Evolutionary conservation across 2,888 invertebrate species (phyloP).

Genomic region (Drosophila austrosaltans): DNA sequence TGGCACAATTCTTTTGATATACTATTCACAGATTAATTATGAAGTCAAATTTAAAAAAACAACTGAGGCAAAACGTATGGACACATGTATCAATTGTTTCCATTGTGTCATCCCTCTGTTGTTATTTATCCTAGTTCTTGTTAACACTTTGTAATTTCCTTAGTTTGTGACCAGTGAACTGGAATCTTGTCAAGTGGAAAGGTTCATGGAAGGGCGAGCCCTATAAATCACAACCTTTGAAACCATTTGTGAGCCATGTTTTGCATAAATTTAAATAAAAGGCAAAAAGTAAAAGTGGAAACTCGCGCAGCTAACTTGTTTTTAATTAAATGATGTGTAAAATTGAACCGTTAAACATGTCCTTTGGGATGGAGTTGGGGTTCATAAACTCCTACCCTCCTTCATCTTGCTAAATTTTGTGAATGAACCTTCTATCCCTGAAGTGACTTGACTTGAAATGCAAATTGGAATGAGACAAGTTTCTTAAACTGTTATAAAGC

Average conservation of each 20-base stretch:
- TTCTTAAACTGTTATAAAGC: constrained; percentile 46
- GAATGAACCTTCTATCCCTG: constrained; percentile 18
- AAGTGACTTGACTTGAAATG: constrained; percentile 47
- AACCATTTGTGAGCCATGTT: constrained; percentile 17
- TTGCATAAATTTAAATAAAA: constrained; percentile 73
- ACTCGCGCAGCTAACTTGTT: constrained; percentile 60
- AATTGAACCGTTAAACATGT: constrained; percentile 79
- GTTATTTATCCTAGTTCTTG: constrained; percentile 54
- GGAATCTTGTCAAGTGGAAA: constrained; percentile 72
- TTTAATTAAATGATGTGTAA: constrained; percentile 81
- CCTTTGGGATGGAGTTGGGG: constrained; percentile 64
- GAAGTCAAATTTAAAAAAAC: background rate
- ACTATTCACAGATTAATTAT: background rate
- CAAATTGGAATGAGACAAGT: constrained; percentile 54
- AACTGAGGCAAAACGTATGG: constrained; percentile 41
- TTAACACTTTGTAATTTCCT: constrained; percentile 80
- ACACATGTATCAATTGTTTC: constrained; percentile 38
- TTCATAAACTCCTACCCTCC: background rate
- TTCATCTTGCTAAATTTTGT: constrained; percentile 3
- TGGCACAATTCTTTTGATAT: background rate
- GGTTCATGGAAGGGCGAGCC: constrained; percentile 49
- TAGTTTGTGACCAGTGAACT: constrained; percentile 72
- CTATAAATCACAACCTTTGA: constrained; percentile 67
- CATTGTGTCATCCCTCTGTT: constrained; percentile 44
- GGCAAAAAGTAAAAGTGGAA: constrained; percentile 63